Base-by-base conservation (phyloP, 2,888 invertebrate species). In the Oeneis ivallda region DNA sequence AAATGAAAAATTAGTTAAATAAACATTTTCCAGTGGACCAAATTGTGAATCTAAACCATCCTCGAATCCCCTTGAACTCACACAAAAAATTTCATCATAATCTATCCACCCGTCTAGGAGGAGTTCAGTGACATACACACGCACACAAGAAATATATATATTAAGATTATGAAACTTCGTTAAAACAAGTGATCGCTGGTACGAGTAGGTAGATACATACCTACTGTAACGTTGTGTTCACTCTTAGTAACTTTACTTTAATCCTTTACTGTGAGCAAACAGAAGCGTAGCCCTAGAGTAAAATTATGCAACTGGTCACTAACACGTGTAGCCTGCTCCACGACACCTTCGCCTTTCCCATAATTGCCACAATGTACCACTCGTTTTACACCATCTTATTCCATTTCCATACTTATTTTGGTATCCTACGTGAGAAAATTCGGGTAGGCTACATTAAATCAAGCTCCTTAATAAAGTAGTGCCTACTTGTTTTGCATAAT, bases 291-390 rank as follows among this genome's bases (percentile, higher is more conserved):
- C 88, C 89, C 89, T 89, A 82, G 62, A 69, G 72, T 75, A 76
- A 81, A 83, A 88, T 87, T 89, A 89, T 87, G 84, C 87, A 84
- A 82, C 84, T 81, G 80, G 76, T 70, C 76, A 78, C 78, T 78
- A 84, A 89, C 89, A 89, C 87, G 87, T 89, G 89, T 90, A 80
- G 73, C 72, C 74, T 76, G 79, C 77, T 77, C 76, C 77, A 75
- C 84, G 84, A 88, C 89, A 87, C 86, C 88, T 89, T 76, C 81
- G 77, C 81, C 75, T 79, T 81, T 80, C 80, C 88, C 86, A 87
- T 89, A 90, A 89, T 89, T 89, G 89, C 88, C 82, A 77, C 84
- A 70, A 67, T 71, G 71, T 71, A 50, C 49, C 26, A 68, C 70
- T 70, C 69, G 65, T 56, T 64, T 64, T 63, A 67, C 61, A 63